Base-by-base conservation (phyloP, 1,140 invertebrate species). In the Aphelenchoides fujianensis region DNA sequence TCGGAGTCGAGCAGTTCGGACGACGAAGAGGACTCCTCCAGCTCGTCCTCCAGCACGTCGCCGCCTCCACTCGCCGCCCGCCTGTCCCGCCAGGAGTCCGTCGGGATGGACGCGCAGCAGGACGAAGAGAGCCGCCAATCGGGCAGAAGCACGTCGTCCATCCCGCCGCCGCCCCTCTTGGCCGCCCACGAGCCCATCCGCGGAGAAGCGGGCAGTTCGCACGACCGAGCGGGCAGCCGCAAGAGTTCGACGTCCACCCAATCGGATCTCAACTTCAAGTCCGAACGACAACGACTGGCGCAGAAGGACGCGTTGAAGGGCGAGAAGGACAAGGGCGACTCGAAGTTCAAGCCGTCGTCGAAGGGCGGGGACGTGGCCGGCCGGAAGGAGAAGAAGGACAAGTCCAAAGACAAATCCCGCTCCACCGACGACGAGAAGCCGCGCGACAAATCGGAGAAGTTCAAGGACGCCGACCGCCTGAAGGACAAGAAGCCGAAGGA, bases 321-420 rank as follows among this genome's bases (percentile, higher is more conserved):
- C 16, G 32, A 66, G n/a, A 66, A 35, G 34, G 59, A 61, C 16
- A 61, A 61, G 59, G 36, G 59, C 2, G 59, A 28, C n/a, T 30
- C n/a, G 27, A 61, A 31, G 2, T n/a, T 28, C 12, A 48, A 48
- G 23, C 12, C 41, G 23, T 16, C 41, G 23, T 16, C 41, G 41
- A 48, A 48, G 41, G 23, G 41, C 41, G 12, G 12, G n/a, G n/a
- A n/a, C 30, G 16, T 61, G 31, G 16, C 36, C 2, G 59, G n/a
- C 36, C 31, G n/a, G 27, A 31, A 61, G 27, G 59, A 61, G 31
- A 61, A 61, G 59, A 61, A 61, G 31, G 59, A 61, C n/a, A 61
- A 61, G 59, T 48, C 23, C 12, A 48, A 48, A 23, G 41, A 48
- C 12, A 48, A 23, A 23, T 48, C 41, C 12, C 41, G 41, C 12